Evolutionary conservation across 2,888 invertebrate species (phyloP), one percentile per base, ranked within the genome.

Genomic region (Cartodere bifasciata): DNA sequence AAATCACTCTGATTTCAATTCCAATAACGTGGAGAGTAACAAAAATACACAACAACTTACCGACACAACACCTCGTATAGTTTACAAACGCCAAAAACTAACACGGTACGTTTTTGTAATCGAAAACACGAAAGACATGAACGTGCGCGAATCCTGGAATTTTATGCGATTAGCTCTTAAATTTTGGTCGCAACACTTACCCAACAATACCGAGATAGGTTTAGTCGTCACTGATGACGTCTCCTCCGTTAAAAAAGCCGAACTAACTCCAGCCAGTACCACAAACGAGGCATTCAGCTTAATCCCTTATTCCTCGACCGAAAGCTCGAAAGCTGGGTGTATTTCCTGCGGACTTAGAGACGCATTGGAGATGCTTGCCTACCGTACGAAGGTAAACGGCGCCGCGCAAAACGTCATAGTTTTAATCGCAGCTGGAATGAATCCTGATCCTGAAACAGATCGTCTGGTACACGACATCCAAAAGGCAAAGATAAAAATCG

Each of bases 91-190:
- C 37, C 62, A 68, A 34, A 57, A 57, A 15, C 45, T 62, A 14
- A 70, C 72, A 1, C 55, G 70, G 32, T 70, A 67, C 44, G 65
- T 72, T 4, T 57, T 72, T 22, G 59, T 72, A 2, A 60, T 72
- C 21, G 72, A 72, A 47, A 69, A 70, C 40, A 68, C 68, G 11
- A 66, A 65, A 42, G 68, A 70, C 37, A 69, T 70, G 64, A 50
- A 64, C 36, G 52, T 65, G 16, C 55, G 70, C 41, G 70, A 72
- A 48, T 68, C 70, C 2, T 73, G 72, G 70, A 66, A 60, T 32
- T 71, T 68, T 46, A 53, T 73, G 29, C 56, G 70, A 20, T 55
- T 63, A 35, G 72, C 73, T 1, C 61, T 72, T 32, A 59, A 70
- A 21, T 70, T 72, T 47, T 69, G 71, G 64, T 65, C 69, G 3